Evolutionary conservation across 2,113 vertebrate genomes (phyloP).

Genomic region (Megaleporinus macrocephalus): DNA sequence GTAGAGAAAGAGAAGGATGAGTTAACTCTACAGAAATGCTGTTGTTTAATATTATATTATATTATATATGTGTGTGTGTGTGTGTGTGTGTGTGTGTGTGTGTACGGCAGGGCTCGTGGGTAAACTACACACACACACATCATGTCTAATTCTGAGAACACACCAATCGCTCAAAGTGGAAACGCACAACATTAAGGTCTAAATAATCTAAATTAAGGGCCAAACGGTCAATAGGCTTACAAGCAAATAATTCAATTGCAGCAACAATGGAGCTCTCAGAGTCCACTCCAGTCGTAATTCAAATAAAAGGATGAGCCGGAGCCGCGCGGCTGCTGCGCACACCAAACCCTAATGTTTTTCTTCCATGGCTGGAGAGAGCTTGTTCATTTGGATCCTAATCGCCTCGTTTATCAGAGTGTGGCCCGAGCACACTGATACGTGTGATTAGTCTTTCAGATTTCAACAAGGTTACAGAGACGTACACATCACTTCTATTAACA

Average conservation of each 20-base stretch:
- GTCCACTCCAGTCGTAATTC: conserved; percentile 41
- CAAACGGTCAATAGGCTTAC: conserved; percentile 64
- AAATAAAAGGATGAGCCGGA: conserved; percentile 81
- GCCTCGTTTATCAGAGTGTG: conserved; percentile 93
- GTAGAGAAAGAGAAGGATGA: background rate
- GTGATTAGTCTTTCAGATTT: conserved; percentile 78
- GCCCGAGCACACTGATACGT: conserved; percentile 83
- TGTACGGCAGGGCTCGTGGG: background rate
- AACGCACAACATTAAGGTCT: conserved; percentile 34
- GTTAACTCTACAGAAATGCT: background rate
- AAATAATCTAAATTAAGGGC: conserved; percentile 57
- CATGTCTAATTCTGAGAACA: conserved; percentile 3
- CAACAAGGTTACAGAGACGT: conserved; percentile 53
- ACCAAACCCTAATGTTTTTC: conserved; percentile 80
- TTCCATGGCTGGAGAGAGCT: conserved; percentile 87
- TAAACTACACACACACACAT: background rate
- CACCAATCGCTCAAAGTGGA: conserved; percentile 23
- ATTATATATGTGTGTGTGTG: too few species aligned
- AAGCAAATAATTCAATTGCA: conserved; percentile 63
- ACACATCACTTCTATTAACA: conserved; percentile 8
- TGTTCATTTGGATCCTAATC: conserved; percentile 95
- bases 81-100: background rate
- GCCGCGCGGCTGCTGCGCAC: conserved; percentile 77
- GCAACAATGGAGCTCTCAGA: conserved; percentile 42
- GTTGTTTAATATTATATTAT: background rate